Evolutionary conservation across 2,113 vertebrate species (phyloP), one percentile per base, ranked within the genome.

Genomic region (Agelaius tricolor): DNA sequence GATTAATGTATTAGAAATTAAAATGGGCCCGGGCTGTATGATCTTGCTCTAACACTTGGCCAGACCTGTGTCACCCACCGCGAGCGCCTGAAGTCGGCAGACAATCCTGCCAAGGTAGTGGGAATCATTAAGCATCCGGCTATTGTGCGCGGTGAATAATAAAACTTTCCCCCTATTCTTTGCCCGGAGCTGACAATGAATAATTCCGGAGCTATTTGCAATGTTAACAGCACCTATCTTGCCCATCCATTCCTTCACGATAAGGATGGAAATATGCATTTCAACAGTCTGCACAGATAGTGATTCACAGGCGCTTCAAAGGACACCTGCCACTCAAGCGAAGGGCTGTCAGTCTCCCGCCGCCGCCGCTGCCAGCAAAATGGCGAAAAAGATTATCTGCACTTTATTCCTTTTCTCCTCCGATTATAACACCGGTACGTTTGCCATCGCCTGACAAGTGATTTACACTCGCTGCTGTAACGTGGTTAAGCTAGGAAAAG

Each of bases 1-100:
- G 99, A 99, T 99, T 99, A 99, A 99, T 99, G 99, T 99, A 99
- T 99, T 99, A 99, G 99, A 99, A 99, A 99, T 99, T 99, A 99
- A 99, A 99, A 99, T 99, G 98, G 99, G 99, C 98, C 98, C 98
- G 97, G 98, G 98, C 99, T 98, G 98, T 99, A 98, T 99, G 99
- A 99, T 99, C 99, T 99, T 99, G 98, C 99, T 99, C 98, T 99
- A 99, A 99, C 99, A 99, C 99, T 99, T 99, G 99, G 99, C 99
- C 99, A 99, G 99, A 99, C 99, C 99, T 98, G 98, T 99, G 99
- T 99, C 99, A 99, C 99, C 99, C 98, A 97, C 97, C 98, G 98
- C 98, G 97, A 98, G 98, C 96, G 98, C 98, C 98, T 99, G 98
- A 99, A 99, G 99, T 98, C 98, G 97, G 98, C 98, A 99, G 98